Base-by-base conservation (phyloP, 2,113 vertebrate genomes). In the Perca schrenkii region DNA sequence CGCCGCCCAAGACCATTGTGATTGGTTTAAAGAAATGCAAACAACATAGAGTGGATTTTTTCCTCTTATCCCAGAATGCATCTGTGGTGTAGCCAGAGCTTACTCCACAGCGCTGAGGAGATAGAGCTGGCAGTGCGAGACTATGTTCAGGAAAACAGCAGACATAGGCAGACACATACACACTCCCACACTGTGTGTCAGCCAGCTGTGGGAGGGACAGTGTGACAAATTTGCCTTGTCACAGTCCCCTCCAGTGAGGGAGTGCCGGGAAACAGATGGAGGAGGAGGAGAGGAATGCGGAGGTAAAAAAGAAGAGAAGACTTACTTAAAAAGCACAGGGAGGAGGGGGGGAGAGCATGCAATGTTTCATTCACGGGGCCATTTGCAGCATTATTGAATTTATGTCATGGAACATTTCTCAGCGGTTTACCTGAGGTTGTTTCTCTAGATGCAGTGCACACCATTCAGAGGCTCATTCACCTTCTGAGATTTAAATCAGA, bases 341-440 rank as follows among this genome's bases (percentile, higher is more conserved):
- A 66, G 36, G 22, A 54, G 10, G 6, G 7, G n/a, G 58, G 28
- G 57, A 57, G 36, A 36, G 61, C 1, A 46, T 58, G 64, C 46
- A 50, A 52, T 65, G 80, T 79, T 64, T 88, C 65, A 73, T 53
- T 75, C 82, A 61, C 54, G 61, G 54, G 58, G 61, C 21, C 1
- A 11, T 58, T 83, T 79, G 49, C 53, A 54, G 25, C 63, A 13
- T 65, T 79, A 70, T 62, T 72, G 72, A 49, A 21, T 69, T 53
- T 13, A 28, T 22, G 56, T 75, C 71, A 57, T 8, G 73, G 17
- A 56, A 17, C 74, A 47, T 66, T 46, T 72, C 60, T 72, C 77
- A 31, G 67, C 3, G 6, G 77, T 70, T 69, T 17, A 74, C 40
- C 57, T 77, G 62, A 77, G 56, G 60, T 63, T 1, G 43, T 25